phyloP scores from a whole-genome alignment of 2,888 invertebrate genomes.

The Archips crataeganus region DNA sequence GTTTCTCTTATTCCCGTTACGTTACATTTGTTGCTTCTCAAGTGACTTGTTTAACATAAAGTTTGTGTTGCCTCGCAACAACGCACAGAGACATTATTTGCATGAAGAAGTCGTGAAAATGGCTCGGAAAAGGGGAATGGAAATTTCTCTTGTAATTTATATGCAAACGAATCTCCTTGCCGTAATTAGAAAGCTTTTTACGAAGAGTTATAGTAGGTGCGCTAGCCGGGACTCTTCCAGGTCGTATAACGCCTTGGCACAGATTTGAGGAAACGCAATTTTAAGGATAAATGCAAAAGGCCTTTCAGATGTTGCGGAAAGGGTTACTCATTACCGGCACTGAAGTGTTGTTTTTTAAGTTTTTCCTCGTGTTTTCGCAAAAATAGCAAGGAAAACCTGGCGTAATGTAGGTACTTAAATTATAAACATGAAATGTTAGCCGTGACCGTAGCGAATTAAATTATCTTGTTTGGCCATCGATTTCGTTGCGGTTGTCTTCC shows the following conservation, averaged over 20 bases:
- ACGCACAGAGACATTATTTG: slow-evolving; percentile 68
- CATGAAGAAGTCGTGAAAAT: slow-evolving; percentile 71
- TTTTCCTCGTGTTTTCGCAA: slow-evolving; percentile 19
- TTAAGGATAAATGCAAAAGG: slow-evolving; percentile 21
- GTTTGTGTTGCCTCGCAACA: slow-evolving; percentile 62
- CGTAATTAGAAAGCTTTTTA: slow-evolving; percentile 74
- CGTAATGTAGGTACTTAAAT: not conserved
- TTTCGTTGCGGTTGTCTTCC: slow-evolving; percentile 13
- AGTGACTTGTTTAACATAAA: slow-evolving; percentile 74
- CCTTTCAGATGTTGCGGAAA: slow-evolving; percentile 23
- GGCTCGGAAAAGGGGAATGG: slow-evolving; percentile 67
- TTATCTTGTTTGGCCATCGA: slow-evolving; percentile 4
- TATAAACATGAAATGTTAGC: not conserved
- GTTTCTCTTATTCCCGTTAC: slow-evolving; percentile 52
- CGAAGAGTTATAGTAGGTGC: slow-evolving; percentile 52
- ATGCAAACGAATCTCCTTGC: slow-evolving; percentile 76
- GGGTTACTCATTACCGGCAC: slow-evolving; percentile 29
- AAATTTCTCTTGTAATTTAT: slow-evolving; percentile 73
- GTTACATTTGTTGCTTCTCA: slow-evolving; percentile 56
- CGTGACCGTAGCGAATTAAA: slow-evolving; percentile 1
- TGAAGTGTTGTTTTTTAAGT: slow-evolving; percentile 31
- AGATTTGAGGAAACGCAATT: slow-evolving; percentile 29
- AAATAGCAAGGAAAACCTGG: slow-evolving; percentile 9
- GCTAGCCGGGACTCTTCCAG: slow-evolving; percentile 36
- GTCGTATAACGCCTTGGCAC: slow-evolving; percentile 31